These are phyloP conservation scores for Centropus unirufus DNA, from an alignment of 2,113 vertebrate species.

Conservation along the genomic window DNA sequence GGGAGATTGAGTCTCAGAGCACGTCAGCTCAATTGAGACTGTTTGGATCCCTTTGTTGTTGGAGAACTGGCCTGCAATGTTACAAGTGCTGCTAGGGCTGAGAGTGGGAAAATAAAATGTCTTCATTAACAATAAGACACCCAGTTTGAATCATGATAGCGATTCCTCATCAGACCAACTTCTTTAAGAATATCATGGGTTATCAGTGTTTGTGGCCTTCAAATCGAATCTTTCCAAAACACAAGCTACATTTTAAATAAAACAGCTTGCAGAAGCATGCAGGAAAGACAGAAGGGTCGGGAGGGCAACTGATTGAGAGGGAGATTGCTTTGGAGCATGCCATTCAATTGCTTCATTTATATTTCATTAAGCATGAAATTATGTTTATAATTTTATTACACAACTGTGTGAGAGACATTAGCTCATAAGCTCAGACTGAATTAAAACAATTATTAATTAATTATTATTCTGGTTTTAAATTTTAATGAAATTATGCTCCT, in stretches of 20 bases:
- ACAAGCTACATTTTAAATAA: not conserved
- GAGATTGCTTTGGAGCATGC: not conserved
- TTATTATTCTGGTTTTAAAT: slow-evolving; percentile 28
- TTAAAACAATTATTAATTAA: slow-evolving; percentile 61
- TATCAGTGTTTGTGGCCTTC: not conserved
- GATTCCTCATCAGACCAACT: not conserved
- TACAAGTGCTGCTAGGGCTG: not conserved
- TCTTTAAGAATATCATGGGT: not conserved
- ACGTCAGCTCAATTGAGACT: not conserved
- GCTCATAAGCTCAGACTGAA: slow-evolving; percentile 18
- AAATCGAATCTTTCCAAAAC: not conserved
- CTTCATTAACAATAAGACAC: not conserved
- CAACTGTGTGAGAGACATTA: slow-evolving; percentile 28
- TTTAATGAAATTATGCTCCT: slow-evolving; percentile 32
- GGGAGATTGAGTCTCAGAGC: not conserved
- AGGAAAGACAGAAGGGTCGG: not conserved
- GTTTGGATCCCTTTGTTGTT: not conserved
- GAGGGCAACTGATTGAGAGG: not conserved
- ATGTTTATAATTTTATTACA: slow-evolving; percentile 63
- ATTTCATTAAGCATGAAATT: slow-evolving; percentile 67
- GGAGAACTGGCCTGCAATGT: not conserved
- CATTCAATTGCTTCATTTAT: slow-evolving; percentile 56
- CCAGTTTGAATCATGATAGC: not conserved
- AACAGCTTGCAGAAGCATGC: not conserved
- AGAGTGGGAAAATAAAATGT: not conserved